phyloP scores from a whole-genome alignment of 2,888 invertebrate genomes.

The Neuroscelio doddi region DNA sequence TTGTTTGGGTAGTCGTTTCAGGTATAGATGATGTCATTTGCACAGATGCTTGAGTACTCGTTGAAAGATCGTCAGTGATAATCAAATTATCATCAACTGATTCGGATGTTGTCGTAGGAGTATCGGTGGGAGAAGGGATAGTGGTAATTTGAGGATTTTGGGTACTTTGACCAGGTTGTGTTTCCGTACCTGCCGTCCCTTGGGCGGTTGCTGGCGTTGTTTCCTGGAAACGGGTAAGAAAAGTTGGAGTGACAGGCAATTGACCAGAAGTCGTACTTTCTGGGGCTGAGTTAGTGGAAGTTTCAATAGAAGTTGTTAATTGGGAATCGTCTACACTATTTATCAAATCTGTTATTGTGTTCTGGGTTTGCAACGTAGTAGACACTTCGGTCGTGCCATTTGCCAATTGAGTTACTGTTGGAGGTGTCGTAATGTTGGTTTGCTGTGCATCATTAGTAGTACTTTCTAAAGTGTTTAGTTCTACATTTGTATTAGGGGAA shows the following conservation, averaged over 20 bases:
- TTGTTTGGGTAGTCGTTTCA: constrained; percentile 50
- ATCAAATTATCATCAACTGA: constrained; percentile 33
- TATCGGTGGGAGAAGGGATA: constrained; percentile 18
- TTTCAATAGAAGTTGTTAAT: constrained; percentile 26
- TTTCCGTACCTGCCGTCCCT: constrained; percentile 68
- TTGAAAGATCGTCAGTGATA: constrained; percentile 32
- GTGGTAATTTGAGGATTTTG: constrained; percentile 23
- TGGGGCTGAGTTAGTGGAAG: constrained; percentile 38
- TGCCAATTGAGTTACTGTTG: constrained; percentile 26
- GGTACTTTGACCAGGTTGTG: constrained; percentile 53
- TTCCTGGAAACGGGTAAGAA: constrained; percentile 70
- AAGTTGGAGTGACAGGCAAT: constrained; percentile 61
- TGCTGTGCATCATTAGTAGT: constrained; percentile 16
- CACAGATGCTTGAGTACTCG: constrained; percentile 17
- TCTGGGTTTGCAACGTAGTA: constrained; percentile 31
- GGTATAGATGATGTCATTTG: constrained; percentile 4
- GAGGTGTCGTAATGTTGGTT: constrained; percentile 35
- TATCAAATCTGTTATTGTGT: constrained; percentile 37
- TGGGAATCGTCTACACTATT: constrained; percentile 25
- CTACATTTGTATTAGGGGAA: constrained; percentile 7
- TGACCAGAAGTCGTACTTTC: constrained; percentile 48
- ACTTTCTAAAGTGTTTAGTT: constrained; percentile 13
- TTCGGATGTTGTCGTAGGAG: constrained; percentile 36
- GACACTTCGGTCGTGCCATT: constrained; percentile 29
- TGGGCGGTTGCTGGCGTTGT: constrained; percentile 68